Evolutionary conservation across 2,113 vertebrate genomes (phyloP), one percentile per base, ranked within the genome.

Genomic region (Ascaphus truei): DNA sequence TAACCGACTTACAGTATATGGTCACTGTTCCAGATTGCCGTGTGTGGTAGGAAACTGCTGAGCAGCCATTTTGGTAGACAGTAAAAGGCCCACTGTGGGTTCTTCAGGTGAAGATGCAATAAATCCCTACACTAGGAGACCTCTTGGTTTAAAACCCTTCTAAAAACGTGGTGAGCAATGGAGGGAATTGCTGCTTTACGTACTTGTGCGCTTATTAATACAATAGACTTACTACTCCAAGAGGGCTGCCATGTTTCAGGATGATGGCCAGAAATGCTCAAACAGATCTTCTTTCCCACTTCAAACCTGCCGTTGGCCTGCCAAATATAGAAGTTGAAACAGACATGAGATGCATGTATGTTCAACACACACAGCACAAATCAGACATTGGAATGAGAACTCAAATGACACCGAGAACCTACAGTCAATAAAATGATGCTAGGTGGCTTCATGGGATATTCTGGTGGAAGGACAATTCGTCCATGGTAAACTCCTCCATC

Each of bases 241-340:
- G 96, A 98, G 5, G 97, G 97, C 77, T 98, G 97, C 97, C 97
- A 99, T 9, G 96, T 99, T 91, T 99, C 97, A 58, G 97, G 96
- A 80, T 99, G 97, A 81, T 99, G 97, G 48, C 97, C 97, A 69
- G 97, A 99, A 82, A 99, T 99, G 80, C 97, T 99, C 72, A 99
- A 84, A 78, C 97, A 99, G 81, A 99, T 98, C 79, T 99, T 99
- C 88, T 99, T 99, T 63, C 97, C 97, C 71, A 98, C 93, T 89
- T 99, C 96, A 81, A 99, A 99, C 71, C 97, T 92, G 64, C 97
- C 97, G 73, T 98, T 98, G 13, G 95, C 92, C 97, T 99, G 81
- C n/a, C 79, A 78, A 74, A 4, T 79, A 71, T 6, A 2, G 62
- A 30, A 0, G 59, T 11, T 13, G 25, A 13, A 12, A 37, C 15